A percentile compares a stretch with the other conserved stretches of the same genome.
Conservation (phyloP, 2,797 vertebrate species). For the Liasis olivaceus region DNA sequence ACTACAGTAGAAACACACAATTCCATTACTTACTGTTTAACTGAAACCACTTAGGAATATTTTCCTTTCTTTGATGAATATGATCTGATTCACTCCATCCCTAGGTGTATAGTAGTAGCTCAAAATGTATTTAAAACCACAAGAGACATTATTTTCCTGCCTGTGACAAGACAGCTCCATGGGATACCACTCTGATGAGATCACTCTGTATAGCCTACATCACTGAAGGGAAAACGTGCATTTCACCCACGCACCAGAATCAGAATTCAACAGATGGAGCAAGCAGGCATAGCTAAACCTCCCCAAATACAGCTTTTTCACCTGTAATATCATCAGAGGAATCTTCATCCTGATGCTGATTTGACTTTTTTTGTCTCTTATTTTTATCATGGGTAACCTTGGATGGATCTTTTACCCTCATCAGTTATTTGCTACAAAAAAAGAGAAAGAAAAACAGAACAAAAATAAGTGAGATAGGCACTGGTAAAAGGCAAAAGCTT, state of each 20-base stretch:
- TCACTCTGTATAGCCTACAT: not conserved
- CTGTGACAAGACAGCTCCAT: not conserved
- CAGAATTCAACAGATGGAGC: not conserved
- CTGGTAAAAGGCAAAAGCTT: not conserved
- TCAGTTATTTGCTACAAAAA: conserved; percentile 80
- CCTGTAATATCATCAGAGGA: conserved; percentile 96
- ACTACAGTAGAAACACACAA: not conserved
- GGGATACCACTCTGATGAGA: not conserved
- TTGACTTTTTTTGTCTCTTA: conserved; percentile 89
- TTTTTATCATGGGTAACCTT: conserved; percentile 86
- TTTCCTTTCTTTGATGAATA: conserved; percentile 8
- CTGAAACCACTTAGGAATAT: accelerated
- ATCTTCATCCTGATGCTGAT: conserved; percentile 89
- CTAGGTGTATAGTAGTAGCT: not conserved
- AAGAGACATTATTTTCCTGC: not conserved
- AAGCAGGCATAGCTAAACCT: not conserved
- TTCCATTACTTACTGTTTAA: not conserved
- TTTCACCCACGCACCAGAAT: not conserved
- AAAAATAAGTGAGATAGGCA: not conserved
- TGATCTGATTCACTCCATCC: not conserved
- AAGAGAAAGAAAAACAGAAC: not conserved
- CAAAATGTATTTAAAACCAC: not conserved
- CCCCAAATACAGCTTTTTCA: conserved; percentile 61
- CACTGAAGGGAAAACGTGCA: not conserved
- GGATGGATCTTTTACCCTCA: conserved; percentile 95